Conservation (phyloP, 2,113 vertebrate genomes). For the Pimephales promelas region DNA sequence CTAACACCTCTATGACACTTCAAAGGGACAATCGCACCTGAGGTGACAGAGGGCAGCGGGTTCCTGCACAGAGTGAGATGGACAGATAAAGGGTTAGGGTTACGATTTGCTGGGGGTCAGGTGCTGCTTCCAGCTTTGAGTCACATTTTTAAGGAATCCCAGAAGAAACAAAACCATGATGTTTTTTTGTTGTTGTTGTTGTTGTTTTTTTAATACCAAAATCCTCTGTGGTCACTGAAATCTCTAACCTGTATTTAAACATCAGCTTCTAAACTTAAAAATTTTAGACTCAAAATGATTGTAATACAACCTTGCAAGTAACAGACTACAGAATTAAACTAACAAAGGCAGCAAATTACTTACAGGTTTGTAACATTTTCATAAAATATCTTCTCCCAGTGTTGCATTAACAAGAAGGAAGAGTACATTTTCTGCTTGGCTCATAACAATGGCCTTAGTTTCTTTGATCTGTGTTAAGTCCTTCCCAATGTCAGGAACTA, state of each 20-base stretch:
- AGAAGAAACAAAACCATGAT: not conserved
- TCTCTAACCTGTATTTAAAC: not conserved
- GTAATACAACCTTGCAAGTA: not conserved
- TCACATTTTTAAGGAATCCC: not conserved
- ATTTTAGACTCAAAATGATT: not conserved
- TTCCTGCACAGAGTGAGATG: conserved; percentile 65
- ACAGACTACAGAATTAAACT: not conserved
- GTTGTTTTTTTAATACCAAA: not conserved
- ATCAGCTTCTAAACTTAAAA: not conserved
- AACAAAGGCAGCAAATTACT: not conserved
- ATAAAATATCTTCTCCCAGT: not conserved
- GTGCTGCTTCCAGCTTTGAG: conserved; percentile 22
- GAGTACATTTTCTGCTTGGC: conserved; percentile 17
- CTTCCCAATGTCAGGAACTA: conserved; percentile 33
- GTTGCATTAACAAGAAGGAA: conserved; percentile 37
- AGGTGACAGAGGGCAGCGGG: conserved; percentile 74
- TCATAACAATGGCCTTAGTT: conserved; percentile 33
- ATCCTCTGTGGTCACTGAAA: not conserved
- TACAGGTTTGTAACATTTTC: not conserved
- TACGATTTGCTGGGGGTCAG: not conserved
- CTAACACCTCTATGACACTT: conserved; percentile 80
- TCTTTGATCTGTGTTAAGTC: conserved; percentile 48
- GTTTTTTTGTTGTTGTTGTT: too few species aligned
- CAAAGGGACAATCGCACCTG: conserved; percentile 75
- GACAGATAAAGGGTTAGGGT: conserved; percentile 67